phyloP scores from a whole-genome alignment of 2,888 invertebrate genomes.

The Stegana nigrithorax region DNA sequence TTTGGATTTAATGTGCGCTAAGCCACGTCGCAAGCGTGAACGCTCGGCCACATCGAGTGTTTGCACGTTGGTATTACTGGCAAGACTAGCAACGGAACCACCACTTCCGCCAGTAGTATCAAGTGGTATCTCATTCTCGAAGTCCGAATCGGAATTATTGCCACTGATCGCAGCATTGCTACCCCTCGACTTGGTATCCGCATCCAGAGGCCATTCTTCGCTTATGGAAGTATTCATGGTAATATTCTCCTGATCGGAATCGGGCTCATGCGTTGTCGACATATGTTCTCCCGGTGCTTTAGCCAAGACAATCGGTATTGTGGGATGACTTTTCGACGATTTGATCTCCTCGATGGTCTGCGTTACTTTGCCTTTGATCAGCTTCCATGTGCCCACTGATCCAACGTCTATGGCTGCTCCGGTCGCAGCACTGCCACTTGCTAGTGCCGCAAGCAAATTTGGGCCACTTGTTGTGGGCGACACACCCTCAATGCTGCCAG shows the following conservation, averaged over 20 bases:
- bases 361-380: slow-evolving; percentile 67
- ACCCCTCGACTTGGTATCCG: slow-evolving; percentile 29
- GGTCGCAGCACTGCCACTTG: slow-evolving; percentile 40
- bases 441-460: slow-evolving; percentile 51
- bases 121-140: slow-evolving; percentile 55
- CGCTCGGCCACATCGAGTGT: slow-evolving; percentile 46
- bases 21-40: slow-evolving; percentile 60
- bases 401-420: slow-evolving; percentile 18
- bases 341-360: slow-evolving; percentile 69
- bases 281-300: slow-evolving; percentile 35
- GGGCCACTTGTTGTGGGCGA: slow-evolving; percentile 57
- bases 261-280: slow-evolving; percentile 51
- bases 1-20: slow-evolving; percentile 63
- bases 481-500: slow-evolving; percentile 64
- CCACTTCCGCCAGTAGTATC: too few relatives aligned
- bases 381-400: slow-evolving; percentile 66
- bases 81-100: too few relatives aligned
- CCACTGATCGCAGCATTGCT: slow-evolving; percentile 9
- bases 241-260: slow-evolving; percentile 63
- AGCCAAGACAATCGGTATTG: slow-evolving; percentile 48
- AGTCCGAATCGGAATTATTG: slow-evolving; percentile 63
- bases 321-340: slow-evolving; percentile 56
- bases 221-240: slow-evolving; percentile 57
- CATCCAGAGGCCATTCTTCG: slow-evolving; percentile 58
- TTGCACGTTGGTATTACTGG: slow-evolving; percentile 31